Evolutionary conservation across 2,113 vertebrate genomes (phyloP).

Genomic region (Gavialis gangeticus): DNA sequence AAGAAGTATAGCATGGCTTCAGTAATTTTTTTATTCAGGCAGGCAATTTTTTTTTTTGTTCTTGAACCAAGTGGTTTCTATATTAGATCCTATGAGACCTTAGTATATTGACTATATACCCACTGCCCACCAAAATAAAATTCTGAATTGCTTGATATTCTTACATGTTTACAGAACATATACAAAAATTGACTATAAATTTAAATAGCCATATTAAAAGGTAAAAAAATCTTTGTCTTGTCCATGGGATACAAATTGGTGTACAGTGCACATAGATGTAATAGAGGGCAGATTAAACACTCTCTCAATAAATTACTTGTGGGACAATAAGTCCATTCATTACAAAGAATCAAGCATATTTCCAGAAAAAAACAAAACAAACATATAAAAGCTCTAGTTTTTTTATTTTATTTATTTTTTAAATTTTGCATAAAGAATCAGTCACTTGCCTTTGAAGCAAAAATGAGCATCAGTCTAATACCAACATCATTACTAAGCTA

Average conservation of each 20-base stretch:
- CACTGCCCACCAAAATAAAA: no score
- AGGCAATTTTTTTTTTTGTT: neutral
- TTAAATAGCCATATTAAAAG: neutral
- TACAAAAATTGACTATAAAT: neutral
- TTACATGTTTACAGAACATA: neutral
- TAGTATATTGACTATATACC: no score
- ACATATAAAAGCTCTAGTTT: neutral
- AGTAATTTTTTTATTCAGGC: no score
- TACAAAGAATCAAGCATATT: neutral
- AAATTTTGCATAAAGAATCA: neutral
- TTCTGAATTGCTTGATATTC: no score
- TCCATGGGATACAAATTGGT: neutral
- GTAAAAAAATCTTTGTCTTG: neutral
- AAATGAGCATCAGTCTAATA: no score
- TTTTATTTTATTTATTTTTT: neutral
- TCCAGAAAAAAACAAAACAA: neutral
- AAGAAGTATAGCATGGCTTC: no score
- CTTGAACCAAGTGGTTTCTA: neutral
- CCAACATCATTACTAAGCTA: neutral
- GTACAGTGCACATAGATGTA: neutral
- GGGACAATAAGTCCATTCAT: neutral
- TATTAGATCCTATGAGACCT: neutral
- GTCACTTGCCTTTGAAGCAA: neutral
- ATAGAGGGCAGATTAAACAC: neutral
- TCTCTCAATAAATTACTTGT: rapidly evolving